Base-by-base conservation (phyloP, 2,113 vertebrate genomes). In the Periophthalmodon schlosseri region DNA sequence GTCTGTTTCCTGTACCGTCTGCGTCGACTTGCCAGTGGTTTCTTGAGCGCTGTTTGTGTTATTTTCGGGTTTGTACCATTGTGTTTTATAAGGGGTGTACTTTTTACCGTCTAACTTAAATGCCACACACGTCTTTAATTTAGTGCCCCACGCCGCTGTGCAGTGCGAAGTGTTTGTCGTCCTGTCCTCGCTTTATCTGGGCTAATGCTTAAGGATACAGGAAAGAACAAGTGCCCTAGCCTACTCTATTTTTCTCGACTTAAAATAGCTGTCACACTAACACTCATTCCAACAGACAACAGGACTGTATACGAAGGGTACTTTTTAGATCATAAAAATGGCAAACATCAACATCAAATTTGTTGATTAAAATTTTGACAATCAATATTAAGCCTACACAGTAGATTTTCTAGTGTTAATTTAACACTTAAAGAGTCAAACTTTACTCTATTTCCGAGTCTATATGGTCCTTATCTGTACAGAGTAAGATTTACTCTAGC, bases 61-160 rank as follows among this genome's bases (percentile, higher is more conserved):
- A 44, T 44, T 65, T 13, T 58, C 3, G 70, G 84, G 84, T 69
- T 78, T 72, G 56, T 82, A 88, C 84, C 88, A 88, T 75, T 82
- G 28, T 74, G 18, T 58, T 23, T 28, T 18, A 28, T 70, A 2
- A 77, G 83, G 87, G 84, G 80, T 75, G 80, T 46, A 0, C 20
- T 8, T 3, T 20, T 9, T 6, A 47, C 13, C 7, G 52, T n/a
- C 72, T 34, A 49, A 21, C 73, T 3, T n/a, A 0, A 73, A 52
- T 6, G 36, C 18, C 14, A 33, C 0, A 65, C 46, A 67, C 49
- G n/a, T 6, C 33, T 70, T 54, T 52, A 39, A 68, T 57, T 70
- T 67, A 64, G 18, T 0, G 13, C 49, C 49, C 3, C 7, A 47
- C 34, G 2, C 60, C 18, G 60, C 15, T 34, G 9, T 44, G 60